Base-by-base conservation (phyloP, 2,888 invertebrate species). In the Seira sanloemensis region DNA sequence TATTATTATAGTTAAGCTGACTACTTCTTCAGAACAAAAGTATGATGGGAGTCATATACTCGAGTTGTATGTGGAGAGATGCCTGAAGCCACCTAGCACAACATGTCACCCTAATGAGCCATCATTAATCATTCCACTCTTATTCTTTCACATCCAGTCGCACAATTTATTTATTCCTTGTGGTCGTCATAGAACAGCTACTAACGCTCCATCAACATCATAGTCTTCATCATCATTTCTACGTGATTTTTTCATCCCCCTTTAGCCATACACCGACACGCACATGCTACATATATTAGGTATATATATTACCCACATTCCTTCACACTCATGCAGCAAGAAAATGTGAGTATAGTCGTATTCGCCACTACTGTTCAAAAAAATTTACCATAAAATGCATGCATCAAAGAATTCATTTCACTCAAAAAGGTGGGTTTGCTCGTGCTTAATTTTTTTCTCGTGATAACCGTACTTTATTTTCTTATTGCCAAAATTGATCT, bases 91-190 rank as follows among this genome's bases (percentile, higher is more conserved):
- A 84, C 82, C 86, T 85, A 80, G 83, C 87, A 86, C 86, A 88
- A 86, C 86, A 83, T 87, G 86, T 88, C 87, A 87, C 86, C 84
- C 87, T 88, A 88, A 88, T 88, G 88, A 88, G 87, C 85, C 78
- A 87, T 86, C 88, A 88, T 88, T 88, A 88, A 88, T 88, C 88
- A 88, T 88, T 86, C 81, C 37, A 84, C 84, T 86, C 78, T 85
- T 81, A 85, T 84, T 84, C 85, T 76, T 72, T 54, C 23, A 62
- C 72, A 77, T 67, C 67, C 62, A 76, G 74, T 77, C 24, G 72
- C 25, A 72, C 76, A 76, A 77, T 82, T 82, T 82, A 82, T 77
- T 82, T 75, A 82, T 58, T 58, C 58, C n/a, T n/a, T 58, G 58
- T 58, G n/a, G 58, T 58, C 12, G 58, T 58, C 18, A 18, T 58